Evolutionary conservation across 2,888 invertebrate species (phyloP).

Genomic region (Cancer borealis): DNA sequence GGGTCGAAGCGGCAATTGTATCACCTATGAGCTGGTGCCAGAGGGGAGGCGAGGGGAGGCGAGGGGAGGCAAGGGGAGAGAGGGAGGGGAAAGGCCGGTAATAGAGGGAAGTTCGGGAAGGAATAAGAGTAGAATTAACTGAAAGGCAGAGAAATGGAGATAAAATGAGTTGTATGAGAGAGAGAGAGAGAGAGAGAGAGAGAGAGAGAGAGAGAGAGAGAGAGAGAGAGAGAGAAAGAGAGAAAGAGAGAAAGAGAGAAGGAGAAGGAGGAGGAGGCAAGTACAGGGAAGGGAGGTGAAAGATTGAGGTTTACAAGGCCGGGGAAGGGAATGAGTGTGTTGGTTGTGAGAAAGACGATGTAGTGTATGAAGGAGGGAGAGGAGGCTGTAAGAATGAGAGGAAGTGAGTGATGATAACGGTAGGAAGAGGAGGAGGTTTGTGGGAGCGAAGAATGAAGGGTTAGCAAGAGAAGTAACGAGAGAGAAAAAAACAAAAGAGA

Average conservation of each 20-base stretch:
- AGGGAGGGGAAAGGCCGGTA: background rate
- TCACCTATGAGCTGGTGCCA: background rate
- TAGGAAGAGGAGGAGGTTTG: no score
- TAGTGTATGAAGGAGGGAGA: background rate
- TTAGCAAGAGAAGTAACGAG: background rate
- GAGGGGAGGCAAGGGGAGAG: background rate
- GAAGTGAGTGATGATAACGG: background rate
- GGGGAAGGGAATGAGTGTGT: background rate
- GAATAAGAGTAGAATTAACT: no score
- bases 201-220: background rate
- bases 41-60: no score
- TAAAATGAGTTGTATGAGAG: no score
- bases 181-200: no score
- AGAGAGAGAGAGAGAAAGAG: background rate
- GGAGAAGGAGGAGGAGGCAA: background rate
- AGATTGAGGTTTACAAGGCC: background rate
- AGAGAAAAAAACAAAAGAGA: background rate
- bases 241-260: background rate
- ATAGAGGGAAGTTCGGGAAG: no score
- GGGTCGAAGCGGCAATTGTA: conserved; percentile 7
- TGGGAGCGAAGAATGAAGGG: background rate
- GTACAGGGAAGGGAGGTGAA: background rate
- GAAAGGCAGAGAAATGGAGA: no score
- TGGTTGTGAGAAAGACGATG: no score
- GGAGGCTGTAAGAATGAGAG: background rate